Base-by-base conservation (phyloP, 2,113 vertebrate genomes). In the Otus sunia region DNA sequence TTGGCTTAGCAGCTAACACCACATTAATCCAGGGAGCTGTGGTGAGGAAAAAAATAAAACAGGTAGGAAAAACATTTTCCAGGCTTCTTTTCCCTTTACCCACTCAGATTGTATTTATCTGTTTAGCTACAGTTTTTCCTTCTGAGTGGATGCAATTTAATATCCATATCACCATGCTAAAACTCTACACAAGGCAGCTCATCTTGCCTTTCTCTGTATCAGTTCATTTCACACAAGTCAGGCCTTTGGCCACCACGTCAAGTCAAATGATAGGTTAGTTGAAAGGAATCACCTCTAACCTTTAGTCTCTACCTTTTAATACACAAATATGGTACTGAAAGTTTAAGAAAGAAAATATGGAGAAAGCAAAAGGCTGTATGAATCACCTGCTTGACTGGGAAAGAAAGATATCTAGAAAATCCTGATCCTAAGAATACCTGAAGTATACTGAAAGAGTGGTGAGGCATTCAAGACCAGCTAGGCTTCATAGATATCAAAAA, bases 401-500 rank as follows among this genome's bases (percentile, higher is more conserved):
- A 88, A 86, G 78, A 86, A 75, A 60, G 68, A 84, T 79, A 81
- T 86, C 75, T 56, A 55, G 79, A 88, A 94, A 88, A 81, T 67
- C 86, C 72, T 89, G 71, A 88, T 75, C 59, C 9, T 49, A 45
- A 26, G 34, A 62, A 27, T 27, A 89, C 37, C 7, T 91, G 39
- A 92, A 52, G 39, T 20, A 43, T 4, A 69, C 59, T 36, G 23
- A 63, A 62, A 87, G 67, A 67, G 27, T 12, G 36, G 34, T 0
- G 0, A 77, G 36, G 47, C 62, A 79, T 32, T 79, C 39, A 74
- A 74, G 73, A 71, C n/a, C 37, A 92, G 18, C 27, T 41, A 47
- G 36, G 22, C 63, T 86, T 69, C 29, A 34, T 0, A 37, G 36
- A 36, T 68, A 69, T 32, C 75, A 76, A 55, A 66, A 52, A 63